These are phyloP conservation scores for Leontopithecus rosalia DNA, from an alignment of 2,797 vertebrate genomes.

Conservation along the genomic window DNA sequence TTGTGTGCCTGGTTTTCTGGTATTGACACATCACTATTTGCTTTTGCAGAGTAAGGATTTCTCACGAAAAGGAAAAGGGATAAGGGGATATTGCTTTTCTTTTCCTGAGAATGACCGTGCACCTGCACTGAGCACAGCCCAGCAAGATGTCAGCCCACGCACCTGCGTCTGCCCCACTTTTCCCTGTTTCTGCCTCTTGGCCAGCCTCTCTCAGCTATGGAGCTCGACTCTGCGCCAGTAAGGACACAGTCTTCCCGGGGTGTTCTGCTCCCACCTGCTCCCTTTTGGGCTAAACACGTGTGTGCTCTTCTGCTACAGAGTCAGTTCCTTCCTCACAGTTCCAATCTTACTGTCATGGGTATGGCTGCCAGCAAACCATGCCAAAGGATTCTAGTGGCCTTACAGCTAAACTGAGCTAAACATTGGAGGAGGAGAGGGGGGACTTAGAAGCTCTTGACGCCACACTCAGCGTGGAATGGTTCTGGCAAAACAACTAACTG, in stretches of 20 bases:
- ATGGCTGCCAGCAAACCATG: constrained; percentile 58
- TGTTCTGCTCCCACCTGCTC: constrained; percentile 48
- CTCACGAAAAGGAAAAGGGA: background rate
- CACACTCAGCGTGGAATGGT: background rate
- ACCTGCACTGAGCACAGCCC: rapidly evolving
- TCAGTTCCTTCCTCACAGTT: constrained; percentile 38
- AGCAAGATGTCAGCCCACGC: background rate
- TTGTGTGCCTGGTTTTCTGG: background rate
- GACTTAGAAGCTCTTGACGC: constrained; percentile 22
- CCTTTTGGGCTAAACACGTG: constrained; percentile 68
- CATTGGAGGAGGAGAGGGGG: constrained; percentile 56
- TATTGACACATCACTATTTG: background rate
- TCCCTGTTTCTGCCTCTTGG: background rate
- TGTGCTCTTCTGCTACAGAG: background rate
- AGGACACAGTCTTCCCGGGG: constrained; percentile 46
- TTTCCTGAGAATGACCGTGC: background rate
- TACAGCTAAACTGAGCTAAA: constrained; percentile 58
- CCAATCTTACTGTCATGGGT: constrained; percentile 40
- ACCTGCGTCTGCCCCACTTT: rapidly evolving
- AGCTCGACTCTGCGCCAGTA: background rate
- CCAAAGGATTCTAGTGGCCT: constrained; percentile 51
- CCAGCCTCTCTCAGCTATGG: background rate
- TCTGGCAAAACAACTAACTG: constrained; percentile 18
- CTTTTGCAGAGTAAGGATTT: background rate
- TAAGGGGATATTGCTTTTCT: background rate